phyloP scores from a whole-genome alignment of 2,888 invertebrate genomes.

The Nemotelus pantherinus region DNA sequence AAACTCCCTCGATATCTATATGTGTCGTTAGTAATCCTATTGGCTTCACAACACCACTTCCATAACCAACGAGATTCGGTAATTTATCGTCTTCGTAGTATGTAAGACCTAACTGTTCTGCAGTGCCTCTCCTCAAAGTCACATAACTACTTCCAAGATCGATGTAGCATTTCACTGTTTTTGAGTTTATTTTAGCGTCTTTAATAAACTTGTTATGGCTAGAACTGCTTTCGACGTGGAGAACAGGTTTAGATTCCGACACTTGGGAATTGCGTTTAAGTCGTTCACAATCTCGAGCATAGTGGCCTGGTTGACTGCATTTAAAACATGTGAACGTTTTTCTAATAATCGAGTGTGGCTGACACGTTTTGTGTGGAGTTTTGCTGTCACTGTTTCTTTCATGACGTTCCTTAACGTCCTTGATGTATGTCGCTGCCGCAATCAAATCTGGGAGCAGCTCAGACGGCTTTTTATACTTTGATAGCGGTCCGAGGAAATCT shows the following conservation, averaged over 20 bases:
- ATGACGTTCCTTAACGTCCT: not conserved
- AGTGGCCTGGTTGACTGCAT: constrained; percentile 17
- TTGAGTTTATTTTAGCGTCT: not conserved
- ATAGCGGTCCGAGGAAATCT: constrained; percentile 18
- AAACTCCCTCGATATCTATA: constrained; percentile 14
- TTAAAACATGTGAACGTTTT: constrained; percentile 4
- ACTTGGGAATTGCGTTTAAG: not conserved
- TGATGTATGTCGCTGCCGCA: not conserved
- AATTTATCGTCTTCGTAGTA: not conserved
- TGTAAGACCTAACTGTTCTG: not conserved
- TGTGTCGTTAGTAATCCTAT: not conserved
- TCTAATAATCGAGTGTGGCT: not conserved
- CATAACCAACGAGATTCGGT: constrained; percentile 1
- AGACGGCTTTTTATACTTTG: constrained; percentile 14
- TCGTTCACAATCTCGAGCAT: constrained; percentile 1
- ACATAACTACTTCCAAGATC: constrained; percentile 24
- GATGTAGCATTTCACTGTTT: not conserved
- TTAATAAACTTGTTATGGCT: not conserved
- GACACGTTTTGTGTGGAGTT: too few species aligned
- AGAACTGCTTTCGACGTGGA: not conserved
- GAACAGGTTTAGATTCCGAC: not conserved
- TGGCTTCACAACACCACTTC: not conserved
- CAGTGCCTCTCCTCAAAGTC: not conserved
- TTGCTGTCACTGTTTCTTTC: not conserved
- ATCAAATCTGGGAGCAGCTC: constrained; percentile 8